These are phyloP conservation scores for Drymodes brunneopygia DNA, from an alignment of 2,113 vertebrate genomes.

Conservation along the genomic window DNA sequence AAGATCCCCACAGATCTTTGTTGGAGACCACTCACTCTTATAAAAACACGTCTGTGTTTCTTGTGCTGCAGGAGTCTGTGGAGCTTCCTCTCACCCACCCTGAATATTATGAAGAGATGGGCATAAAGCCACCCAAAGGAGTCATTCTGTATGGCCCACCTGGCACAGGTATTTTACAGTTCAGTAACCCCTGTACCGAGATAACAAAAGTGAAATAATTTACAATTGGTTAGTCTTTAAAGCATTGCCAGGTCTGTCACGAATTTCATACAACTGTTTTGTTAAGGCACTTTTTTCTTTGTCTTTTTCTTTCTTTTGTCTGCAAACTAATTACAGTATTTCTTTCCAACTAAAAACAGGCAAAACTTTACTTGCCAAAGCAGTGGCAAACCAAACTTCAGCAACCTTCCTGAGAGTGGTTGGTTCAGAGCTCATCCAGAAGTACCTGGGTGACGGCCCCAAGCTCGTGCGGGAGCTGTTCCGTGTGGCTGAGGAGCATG, in stretches of 20 bases:
- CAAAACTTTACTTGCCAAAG: conserved; percentile 95
- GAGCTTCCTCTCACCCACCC: conserved; percentile 97
- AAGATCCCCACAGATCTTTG: not conserved
- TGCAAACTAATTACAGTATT: not conserved
- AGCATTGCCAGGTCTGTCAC: not conserved
- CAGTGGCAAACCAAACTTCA: conserved; percentile 97
- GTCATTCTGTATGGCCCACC: conserved; percentile 96
- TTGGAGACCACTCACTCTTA: not conserved
- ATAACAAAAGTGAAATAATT: not conserved
- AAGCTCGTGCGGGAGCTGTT: conserved; percentile 95
- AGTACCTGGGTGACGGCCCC: conserved; percentile 93
- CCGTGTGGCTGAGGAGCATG: conserved; percentile 93
- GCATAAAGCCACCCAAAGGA: conserved; percentile 97
- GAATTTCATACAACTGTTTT: not conserved
- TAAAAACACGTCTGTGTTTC: not conserved
- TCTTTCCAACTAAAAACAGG: conserved; percentile 69
- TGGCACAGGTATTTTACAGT: conserved; percentile 83
- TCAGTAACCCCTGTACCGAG: not conserved
- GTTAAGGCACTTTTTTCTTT: not conserved
- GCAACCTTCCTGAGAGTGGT: conserved; percentile 96
- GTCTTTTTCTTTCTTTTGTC: accelerated
- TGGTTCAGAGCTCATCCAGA: conserved; percentile 96
- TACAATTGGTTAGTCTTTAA: not conserved
- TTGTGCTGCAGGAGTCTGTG: conserved; percentile 86
- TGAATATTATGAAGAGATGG: conserved; percentile 99